phyloP scores from a whole-genome alignment of 2,888 invertebrate genomes.

The Meteorus colon region DNA sequence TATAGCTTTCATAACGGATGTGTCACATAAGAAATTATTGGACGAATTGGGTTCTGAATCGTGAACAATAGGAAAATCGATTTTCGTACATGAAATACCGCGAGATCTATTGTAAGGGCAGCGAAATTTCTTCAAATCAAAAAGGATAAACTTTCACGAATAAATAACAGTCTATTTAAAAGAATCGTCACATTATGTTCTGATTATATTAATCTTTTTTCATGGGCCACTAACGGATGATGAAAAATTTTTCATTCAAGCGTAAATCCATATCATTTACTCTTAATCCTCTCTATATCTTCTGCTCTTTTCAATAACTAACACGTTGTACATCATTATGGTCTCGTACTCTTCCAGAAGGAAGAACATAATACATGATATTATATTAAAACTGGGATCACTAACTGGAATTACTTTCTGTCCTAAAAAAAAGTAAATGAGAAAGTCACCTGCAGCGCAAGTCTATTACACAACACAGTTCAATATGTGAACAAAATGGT shows the following conservation, averaged over 20 bases:
- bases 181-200: no score
- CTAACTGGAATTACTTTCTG: neutral
- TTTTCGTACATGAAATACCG: no score
- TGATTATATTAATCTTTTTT: no score
- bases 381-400: neutral
- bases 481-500: neutral
- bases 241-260: no score
- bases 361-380: neutral
- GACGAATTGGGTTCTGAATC: conserved; percentile 38
- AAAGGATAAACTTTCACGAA: neutral
- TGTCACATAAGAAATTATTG: conserved; percentile 35
- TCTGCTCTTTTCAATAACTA: no score
- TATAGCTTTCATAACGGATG: conserved; percentile 24
- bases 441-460: neutral
- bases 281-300: no score
- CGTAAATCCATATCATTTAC: no score
- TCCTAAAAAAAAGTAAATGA: neutral
- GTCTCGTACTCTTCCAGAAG: no score
- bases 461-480: neutral
- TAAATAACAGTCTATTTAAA: no score
- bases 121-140: neutral
- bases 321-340: no score
- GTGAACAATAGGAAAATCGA: conserved; percentile 11
- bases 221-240: no score
- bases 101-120: no score